These are phyloP conservation scores for Poecilia velifera DNA, from an alignment of 2,797 vertebrate species.

Conservation along the genomic window DNA sequence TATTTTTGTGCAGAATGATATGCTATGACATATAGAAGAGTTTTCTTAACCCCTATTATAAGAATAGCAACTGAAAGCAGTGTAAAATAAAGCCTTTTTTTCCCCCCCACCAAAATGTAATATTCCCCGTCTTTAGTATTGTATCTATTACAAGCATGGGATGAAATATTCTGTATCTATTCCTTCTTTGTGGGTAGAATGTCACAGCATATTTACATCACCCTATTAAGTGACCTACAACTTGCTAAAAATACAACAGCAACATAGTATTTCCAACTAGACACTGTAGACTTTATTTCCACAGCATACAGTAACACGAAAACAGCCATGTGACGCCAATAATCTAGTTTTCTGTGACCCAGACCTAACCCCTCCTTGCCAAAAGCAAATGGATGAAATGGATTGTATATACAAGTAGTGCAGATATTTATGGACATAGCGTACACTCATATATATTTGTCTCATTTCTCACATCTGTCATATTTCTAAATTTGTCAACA, in stretches of 20 bases:
- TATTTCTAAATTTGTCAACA: neutral
- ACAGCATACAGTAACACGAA: conserved; percentile 59
- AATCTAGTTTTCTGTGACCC: conserved; percentile 47
- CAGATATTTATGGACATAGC: too few relatives aligned
- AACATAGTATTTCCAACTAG: conserved; percentile 12
- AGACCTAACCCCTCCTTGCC: conserved; percentile 19
- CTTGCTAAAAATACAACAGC: conserved; percentile 32
- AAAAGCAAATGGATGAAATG: conserved; percentile 44
- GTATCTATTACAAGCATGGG: conserved; percentile 1
- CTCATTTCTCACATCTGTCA: neutral
- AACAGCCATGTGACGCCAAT: conserved; percentile 32
- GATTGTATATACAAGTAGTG: too few relatives aligned
- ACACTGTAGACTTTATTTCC: conserved; percentile 53
- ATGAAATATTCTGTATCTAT: neutral
- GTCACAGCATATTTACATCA: conserved; percentile 53
- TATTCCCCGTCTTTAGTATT: conserved; percentile 7
- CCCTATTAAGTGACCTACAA: conserved; percentile 50
- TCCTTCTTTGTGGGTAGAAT: conserved; percentile 27
- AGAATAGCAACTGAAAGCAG: conserved; percentile 6
- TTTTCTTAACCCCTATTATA: conserved; percentile 1
- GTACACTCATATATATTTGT: neutral
- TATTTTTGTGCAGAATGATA: neutral
- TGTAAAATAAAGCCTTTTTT: neutral
- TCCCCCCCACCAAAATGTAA: neutral
- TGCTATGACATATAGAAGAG: neutral